phyloP scores from a whole-genome alignment of 53 echinoderm and acorn worm genomes.

The Temnopleurus reevesii region DNA sequence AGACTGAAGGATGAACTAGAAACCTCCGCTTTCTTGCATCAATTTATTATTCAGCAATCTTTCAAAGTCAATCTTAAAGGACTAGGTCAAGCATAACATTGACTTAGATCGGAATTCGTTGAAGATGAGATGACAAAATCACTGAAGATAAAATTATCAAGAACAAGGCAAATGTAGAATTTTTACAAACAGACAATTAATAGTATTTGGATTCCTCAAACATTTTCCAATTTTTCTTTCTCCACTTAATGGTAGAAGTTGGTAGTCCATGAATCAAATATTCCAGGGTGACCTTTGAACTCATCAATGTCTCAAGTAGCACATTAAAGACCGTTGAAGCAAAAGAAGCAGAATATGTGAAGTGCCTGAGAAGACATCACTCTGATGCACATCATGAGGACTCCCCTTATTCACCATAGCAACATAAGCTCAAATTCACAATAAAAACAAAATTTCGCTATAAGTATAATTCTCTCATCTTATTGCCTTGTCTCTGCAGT shows the following conservation, averaged over 20 bases:
- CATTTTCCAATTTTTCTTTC: background rate
- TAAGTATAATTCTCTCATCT: too few relatives aligned
- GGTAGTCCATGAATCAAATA: background rate
- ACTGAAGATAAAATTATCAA: background rate
- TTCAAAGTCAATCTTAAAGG: background rate
- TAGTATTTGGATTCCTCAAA: background rate
- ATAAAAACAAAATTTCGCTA: background rate
- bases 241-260: background rate
- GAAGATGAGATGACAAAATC: background rate
- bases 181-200: background rate
- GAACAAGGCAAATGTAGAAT: too few relatives aligned
- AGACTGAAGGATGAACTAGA: background rate
- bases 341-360: background rate
- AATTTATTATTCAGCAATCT: background rate
- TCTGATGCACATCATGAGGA: background rate
- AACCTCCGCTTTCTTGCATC: background rate
- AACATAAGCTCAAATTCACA: background rate
- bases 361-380: background rate
- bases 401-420: background rate
- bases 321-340: background rate
- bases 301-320: background rate
- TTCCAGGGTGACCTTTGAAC: slow-evolving; percentile 21
- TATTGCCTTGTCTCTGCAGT: background rate
- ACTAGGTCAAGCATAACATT: background rate
- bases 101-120: background rate